These are phyloP conservation scores for Nasua narica DNA, from an alignment of 2,797 vertebrate species.

Conservation along the genomic window DNA sequence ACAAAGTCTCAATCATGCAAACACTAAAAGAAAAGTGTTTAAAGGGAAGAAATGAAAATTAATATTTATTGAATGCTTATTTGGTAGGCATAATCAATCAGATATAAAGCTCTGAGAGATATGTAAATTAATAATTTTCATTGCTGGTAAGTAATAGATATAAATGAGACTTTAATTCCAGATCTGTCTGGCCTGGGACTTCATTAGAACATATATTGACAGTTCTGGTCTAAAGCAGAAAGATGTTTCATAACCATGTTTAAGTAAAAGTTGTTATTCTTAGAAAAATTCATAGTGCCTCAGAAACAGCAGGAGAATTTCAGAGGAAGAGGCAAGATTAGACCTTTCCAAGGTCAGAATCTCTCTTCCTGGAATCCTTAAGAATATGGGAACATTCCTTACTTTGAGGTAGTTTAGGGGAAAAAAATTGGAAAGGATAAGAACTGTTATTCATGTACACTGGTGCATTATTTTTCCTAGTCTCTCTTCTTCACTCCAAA, in stretches of 20 bases:
- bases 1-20: background rate
- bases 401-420: background rate
- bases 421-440: background rate
- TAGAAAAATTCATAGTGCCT: background rate
- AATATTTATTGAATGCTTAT: background rate
- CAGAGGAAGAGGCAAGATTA: background rate
- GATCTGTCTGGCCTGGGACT: background rate
- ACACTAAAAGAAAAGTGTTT: background rate
- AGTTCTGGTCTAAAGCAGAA: background rate
- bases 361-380: background rate
- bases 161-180: constrained; percentile 24
- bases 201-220: background rate
- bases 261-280: background rate
- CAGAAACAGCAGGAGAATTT: background rate
- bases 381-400: background rate
- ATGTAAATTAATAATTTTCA: background rate
- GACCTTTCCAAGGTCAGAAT: background rate
- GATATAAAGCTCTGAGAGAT: background rate
- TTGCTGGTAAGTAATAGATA: background rate
- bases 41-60: background rate
- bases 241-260: background rate
- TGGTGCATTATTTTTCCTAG: background rate
- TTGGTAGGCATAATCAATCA: background rate
- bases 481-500: background rate
- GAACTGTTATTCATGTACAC: background rate